A percentile compares a stretch with the other conserved stretches of the same genome.
These are phyloP conservation scores for Blastomussa wellsi DNA, from an alignment of 92 coral and sea anemone species.

Conservation along the genomic window DNA sequence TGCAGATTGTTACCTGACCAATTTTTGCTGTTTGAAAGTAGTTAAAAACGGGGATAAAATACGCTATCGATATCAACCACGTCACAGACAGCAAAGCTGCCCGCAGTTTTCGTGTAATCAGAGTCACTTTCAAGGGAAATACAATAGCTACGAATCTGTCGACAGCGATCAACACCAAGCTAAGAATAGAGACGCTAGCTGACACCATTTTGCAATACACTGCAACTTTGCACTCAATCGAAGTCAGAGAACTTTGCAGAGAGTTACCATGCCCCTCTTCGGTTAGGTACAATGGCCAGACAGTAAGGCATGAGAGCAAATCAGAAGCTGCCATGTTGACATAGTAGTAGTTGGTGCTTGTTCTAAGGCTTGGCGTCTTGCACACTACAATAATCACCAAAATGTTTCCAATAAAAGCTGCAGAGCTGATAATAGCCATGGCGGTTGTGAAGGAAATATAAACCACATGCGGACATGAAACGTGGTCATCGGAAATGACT, in stretches of 20 bases:
- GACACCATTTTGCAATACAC: neutral
- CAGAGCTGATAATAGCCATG: constrained; percentile 3
- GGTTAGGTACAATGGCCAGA: constrained; percentile 15
- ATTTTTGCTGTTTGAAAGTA: neutral
- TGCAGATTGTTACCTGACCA: neutral
- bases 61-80: constrained; percentile 23
- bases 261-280: constrained; percentile 12
- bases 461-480: neutral
- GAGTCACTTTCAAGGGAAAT: constrained; percentile 8
- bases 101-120: neutral
- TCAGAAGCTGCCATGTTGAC: constrained; percentile 33
- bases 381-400: constrained; percentile 5
- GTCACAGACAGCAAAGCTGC: neutral
- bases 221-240: constrained; percentile 27
- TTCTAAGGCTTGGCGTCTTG: constrained; percentile 18
- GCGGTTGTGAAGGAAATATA: constrained; percentile 8
- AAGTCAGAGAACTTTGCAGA: constrained; percentile 26
- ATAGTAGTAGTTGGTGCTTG: constrained; percentile 27
- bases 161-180: constrained; percentile 25
- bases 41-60: neutral
- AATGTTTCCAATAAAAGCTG: constrained; percentile 14
- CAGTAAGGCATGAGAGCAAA: neutral
- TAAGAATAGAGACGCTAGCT: constrained; percentile 6
- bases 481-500: neutral
- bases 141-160: constrained; percentile 32